Percentiles rank a stretch among this genome's conserved stretches.
Evolutionary conservation across 1,140 invertebrate genomes (phyloP).

Genomic region (Thrips palmi): DNA sequence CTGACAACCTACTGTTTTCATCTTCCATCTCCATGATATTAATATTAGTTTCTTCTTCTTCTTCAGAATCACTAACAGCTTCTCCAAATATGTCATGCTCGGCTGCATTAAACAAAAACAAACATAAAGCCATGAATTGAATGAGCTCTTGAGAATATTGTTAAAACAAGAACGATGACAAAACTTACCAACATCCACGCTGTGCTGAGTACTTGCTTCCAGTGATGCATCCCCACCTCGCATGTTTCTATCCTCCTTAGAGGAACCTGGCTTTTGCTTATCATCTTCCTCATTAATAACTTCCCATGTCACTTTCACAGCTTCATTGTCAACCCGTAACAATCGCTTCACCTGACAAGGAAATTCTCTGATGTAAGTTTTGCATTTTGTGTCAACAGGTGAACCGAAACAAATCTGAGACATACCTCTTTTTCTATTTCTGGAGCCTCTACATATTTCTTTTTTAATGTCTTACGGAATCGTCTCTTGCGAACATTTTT

Average conservation of each 20-base stretch:
- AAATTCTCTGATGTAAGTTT: background rate
- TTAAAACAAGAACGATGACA: background rate
- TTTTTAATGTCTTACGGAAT: slow-evolving; percentile 89
- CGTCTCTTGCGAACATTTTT: slow-evolving; percentile 87
- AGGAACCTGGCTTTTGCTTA: slow-evolving; percentile 16
- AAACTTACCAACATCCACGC: slow-evolving; percentile 29
- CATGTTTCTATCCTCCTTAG: slow-evolving; percentile 14
- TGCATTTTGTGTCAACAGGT: background rate
- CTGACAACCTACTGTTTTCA: slow-evolving; percentile 55
- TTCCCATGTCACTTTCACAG: slow-evolving; percentile 69
- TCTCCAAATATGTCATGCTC: slow-evolving; percentile 81
- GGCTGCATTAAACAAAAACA: slow-evolving; percentile 29
- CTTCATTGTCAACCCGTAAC: slow-evolving; percentile 45
- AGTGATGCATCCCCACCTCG: slow-evolving; percentile 12
- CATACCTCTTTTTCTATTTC: slow-evolving; percentile 91
- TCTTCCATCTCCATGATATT: slow-evolving; percentile 63
- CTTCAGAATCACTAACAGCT: slow-evolving; percentile 61
- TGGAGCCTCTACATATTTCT: slow-evolving; percentile 91
- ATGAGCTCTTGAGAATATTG: slow-evolving; percentile 2
- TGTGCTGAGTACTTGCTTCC: slow-evolving; percentile 17
- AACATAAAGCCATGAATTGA: slow-evolving; percentile 12
- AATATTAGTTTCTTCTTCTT: slow-evolving; percentile 42
- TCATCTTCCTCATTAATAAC: slow-evolving; percentile 83
- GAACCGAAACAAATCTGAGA: background rate
- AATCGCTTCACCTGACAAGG: slow-evolving; percentile 49